Conservation (phyloP, 53 echinoderm and acorn worm genomes). For the Crossaster papposus region DNA sequence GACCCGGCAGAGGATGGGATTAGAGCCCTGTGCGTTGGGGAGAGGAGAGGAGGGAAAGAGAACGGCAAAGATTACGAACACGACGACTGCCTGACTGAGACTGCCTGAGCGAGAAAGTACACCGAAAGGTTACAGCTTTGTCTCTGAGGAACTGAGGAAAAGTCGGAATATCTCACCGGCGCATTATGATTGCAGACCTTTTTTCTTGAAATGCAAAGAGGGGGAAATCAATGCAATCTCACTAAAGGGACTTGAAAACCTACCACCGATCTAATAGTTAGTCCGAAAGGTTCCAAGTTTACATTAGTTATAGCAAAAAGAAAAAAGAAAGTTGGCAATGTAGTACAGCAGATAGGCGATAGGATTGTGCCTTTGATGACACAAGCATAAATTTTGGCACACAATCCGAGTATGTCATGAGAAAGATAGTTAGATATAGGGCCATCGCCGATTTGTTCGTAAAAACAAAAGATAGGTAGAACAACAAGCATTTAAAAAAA, state of each 20-base stretch:
- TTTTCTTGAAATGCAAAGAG: neutral
- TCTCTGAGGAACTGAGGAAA: neutral
- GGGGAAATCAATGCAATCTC: neutral
- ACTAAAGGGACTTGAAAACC: too few relatives aligned
- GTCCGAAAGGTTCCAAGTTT: neutral
- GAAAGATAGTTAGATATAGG: too few relatives aligned
- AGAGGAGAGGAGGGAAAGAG: neutral
- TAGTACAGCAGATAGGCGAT: too few relatives aligned
- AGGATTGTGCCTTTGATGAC: too few relatives aligned
- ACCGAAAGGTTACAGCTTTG: neutral
- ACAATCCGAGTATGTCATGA: too few relatives aligned
- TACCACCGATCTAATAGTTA: too few relatives aligned
- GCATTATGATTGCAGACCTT: neutral
- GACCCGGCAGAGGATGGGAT: neutral
- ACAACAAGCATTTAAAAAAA: too few relatives aligned
- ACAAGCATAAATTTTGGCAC: too few relatives aligned
- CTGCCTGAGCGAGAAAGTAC: neutral
- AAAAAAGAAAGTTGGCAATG: neutral
- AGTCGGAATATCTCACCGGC: neutral
- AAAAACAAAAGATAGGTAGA: too few relatives aligned
- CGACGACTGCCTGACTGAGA: neutral
- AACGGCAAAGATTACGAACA: neutral
- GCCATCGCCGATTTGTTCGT: too few relatives aligned
- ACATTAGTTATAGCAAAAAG: neutral
- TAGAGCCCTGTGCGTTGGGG: neutral